These are phyloP conservation scores for Sarcophaga caerulescens DNA, from an alignment of 2,888 invertebrate genomes.

Conservation along the genomic window DNA sequence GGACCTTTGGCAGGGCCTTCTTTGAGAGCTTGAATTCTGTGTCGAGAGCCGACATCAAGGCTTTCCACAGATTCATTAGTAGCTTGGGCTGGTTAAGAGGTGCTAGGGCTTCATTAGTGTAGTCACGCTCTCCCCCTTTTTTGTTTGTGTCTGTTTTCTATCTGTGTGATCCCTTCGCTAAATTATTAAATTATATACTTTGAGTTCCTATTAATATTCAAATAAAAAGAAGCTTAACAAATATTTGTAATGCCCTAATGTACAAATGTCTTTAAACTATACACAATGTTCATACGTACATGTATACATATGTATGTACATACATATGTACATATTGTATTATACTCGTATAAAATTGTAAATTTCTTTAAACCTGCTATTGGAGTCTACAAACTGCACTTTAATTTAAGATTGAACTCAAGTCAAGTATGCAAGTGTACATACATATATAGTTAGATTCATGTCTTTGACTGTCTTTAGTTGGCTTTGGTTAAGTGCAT, in stretches of 20 bases:
- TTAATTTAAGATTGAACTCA: conserved; percentile 44
- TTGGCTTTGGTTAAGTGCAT: conserved; percentile 60
- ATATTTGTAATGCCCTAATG: background rate
- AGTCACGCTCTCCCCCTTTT: no score
- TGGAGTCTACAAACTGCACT: conserved; percentile 54
- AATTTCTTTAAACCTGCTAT: conserved; percentile 62
- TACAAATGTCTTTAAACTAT: background rate
- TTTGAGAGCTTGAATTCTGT: no score
- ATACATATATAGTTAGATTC: conserved; percentile 39
- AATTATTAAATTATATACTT: no score
- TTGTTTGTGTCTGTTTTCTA: no score
- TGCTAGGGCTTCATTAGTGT: no score
- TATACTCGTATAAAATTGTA: conserved; percentile 31
- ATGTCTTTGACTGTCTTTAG: conserved; percentile 55
- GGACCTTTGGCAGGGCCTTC: no score
- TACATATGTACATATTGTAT: conserved; percentile 21
- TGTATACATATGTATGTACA: background rate
- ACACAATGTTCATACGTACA: background rate
- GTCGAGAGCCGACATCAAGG: no score
- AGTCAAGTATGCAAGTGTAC: conserved; percentile 51
- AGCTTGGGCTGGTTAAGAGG: no score
- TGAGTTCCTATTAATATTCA: background rate
- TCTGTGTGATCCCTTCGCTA: no score
- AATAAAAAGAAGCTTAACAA: background rate
- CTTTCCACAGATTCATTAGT: no score